phyloP scores from a whole-genome alignment of 2,113 vertebrate species.

The Catharus minimus region DNA sequence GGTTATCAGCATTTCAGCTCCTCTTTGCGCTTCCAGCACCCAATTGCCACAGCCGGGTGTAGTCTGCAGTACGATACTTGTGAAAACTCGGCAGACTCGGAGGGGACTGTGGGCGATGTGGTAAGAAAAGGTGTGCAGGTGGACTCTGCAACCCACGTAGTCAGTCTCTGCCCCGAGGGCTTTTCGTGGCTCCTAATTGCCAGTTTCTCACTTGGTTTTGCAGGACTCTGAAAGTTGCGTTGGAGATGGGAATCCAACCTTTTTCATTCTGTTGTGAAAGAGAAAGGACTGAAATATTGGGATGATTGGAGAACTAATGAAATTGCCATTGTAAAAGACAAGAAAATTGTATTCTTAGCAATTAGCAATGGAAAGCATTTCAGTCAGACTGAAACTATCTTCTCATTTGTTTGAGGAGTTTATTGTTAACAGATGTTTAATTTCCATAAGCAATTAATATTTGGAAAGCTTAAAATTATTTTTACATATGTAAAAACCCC shows the following conservation, averaged over 20 bases:
- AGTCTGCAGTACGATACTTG: not conserved
- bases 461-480: conserved; percentile 20
- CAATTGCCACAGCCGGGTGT: not conserved
- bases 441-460: conserved; percentile 25
- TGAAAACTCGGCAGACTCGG: not conserved
- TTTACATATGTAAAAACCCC: not conserved
- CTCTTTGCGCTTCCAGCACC: not conserved
- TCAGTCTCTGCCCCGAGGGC: not conserved
- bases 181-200: not conserved
- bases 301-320: not conserved
- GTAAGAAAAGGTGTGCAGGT: not conserved
- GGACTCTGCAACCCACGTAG: not conserved
- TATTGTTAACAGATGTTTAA: conserved; percentile 43
- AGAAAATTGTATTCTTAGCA: conserved; percentile 1
- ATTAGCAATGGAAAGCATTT: conserved; percentile 21
- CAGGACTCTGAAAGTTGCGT: not conserved
- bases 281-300: not conserved
- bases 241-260: not conserved
- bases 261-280: not conserved
- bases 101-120: not conserved
- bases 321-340: not conserved
- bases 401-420: not conserved
- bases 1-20: conserved; percentile 37
- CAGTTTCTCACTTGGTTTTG: not conserved
- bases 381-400: not conserved